These are phyloP conservation scores for Archaeoteleia sp. DNA, from an alignment of 2,888 invertebrate species.

Conservation along the genomic window DNA sequence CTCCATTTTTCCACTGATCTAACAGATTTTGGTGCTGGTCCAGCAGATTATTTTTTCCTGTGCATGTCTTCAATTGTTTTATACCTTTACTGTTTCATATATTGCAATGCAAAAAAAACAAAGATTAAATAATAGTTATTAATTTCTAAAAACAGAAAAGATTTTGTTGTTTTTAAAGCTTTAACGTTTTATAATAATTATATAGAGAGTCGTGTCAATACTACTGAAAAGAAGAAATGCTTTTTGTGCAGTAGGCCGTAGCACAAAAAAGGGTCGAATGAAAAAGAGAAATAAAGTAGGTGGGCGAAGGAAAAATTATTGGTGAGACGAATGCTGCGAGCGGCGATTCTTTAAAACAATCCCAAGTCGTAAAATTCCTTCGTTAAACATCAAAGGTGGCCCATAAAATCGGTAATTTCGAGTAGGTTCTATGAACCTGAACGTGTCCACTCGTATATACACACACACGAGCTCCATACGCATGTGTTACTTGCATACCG, in stretches of 20 bases:
- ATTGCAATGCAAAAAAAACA: too few relatives aligned
- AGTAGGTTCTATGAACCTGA: conserved; percentile 57
- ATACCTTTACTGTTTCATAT: too few relatives aligned
- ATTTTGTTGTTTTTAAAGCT: too few relatives aligned
- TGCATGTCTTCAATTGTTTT: too few relatives aligned
- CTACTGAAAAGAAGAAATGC: too few relatives aligned
- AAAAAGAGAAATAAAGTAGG: conserved; percentile 42
- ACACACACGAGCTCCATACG: conserved; percentile 11
- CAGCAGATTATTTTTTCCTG: too few relatives aligned
- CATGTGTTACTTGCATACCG: conserved; percentile 33
- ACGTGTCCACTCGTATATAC: conserved; percentile 36
- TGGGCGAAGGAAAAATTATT: conserved; percentile 65
- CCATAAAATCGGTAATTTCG: conserved; percentile 73
- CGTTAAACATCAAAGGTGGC: conserved; percentile 73
- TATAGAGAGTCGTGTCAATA: too few relatives aligned
- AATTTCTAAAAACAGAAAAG: too few relatives aligned
- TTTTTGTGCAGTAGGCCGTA: conserved; percentile 27
- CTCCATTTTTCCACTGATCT: too few relatives aligned
- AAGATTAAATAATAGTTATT: too few relatives aligned
- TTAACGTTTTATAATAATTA: too few relatives aligned
- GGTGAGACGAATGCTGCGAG: conserved; percentile 62
- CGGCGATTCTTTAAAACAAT: conserved; percentile 71
- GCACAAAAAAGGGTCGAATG: conserved; percentile 22
- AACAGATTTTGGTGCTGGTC: too few relatives aligned
- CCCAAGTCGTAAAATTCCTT: conserved; percentile 72